Evolutionary conservation across 2,888 invertebrate genomes (phyloP).

Genomic region (Patella caerulea): DNA sequence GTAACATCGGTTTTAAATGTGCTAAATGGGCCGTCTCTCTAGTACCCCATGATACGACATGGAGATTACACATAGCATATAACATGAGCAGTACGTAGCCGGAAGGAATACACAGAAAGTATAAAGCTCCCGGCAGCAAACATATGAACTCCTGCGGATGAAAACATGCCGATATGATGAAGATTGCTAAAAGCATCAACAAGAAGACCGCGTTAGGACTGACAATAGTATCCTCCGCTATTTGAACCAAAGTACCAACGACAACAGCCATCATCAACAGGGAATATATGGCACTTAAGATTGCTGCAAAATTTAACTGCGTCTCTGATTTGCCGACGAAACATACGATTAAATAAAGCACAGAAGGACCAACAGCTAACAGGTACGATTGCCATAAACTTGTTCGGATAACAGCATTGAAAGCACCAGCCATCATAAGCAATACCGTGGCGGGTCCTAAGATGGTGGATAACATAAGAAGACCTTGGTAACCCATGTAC

Average conservation of each 20-base stretch:
- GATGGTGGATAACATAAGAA: constrained; percentile 50
- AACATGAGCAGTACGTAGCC: constrained; percentile 94
- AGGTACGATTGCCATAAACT: constrained; percentile 60
- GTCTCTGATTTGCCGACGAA: constrained; percentile 57
- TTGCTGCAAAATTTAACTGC: constrained; percentile 62
- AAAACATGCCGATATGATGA: constrained; percentile 57
- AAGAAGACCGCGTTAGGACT: constrained; percentile 68
- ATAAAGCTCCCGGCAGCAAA: constrained; percentile 74
- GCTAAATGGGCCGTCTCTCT: constrained; percentile 75
- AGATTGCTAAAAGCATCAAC: constrained; percentile 57
- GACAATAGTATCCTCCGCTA: constrained; percentile 58
- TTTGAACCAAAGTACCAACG: constrained; percentile 61
- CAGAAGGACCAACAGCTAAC: constrained; percentile 58
- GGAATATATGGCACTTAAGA: constrained; percentile 61
- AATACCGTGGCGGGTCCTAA: constrained; percentile 64
- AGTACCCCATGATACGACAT: constrained; percentile 94
- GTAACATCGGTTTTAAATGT: constrained; percentile 35
- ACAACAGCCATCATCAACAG: constrained; percentile 69
- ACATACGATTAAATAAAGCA: constrained; percentile 62
- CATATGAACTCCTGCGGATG: constrained; percentile 69
- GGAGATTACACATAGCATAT: constrained; percentile 92
- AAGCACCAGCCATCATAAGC: constrained; percentile 68
- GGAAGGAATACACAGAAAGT: constrained; percentile 92
- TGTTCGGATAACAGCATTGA: constrained; percentile 60
- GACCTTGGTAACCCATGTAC: constrained; percentile 61